Conservation (phyloP, 2,113 vertebrate species). For the Crocuta crocuta region DNA sequence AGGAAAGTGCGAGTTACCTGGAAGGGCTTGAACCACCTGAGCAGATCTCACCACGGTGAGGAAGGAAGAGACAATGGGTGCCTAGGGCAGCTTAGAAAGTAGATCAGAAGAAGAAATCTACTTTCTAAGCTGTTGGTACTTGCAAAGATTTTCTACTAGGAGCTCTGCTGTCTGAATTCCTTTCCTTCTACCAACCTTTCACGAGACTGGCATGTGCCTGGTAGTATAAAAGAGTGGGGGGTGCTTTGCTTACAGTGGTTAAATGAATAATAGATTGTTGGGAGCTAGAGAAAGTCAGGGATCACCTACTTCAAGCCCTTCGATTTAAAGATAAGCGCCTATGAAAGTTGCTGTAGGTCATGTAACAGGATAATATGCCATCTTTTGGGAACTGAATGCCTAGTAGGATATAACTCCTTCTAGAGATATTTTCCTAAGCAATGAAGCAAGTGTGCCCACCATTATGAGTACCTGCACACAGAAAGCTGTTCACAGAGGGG, state of each 20-base stretch:
- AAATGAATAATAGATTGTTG: background rate
- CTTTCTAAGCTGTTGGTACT: background rate
- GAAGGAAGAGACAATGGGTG: background rate
- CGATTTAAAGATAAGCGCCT: background rate
- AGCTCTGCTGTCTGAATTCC: background rate
- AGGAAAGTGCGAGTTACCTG: background rate
- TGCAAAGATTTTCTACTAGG: background rate
- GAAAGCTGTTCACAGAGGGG: background rate
- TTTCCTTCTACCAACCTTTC: background rate
- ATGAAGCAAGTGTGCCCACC: background rate
- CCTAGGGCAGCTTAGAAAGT: background rate
- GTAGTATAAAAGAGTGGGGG: background rate
- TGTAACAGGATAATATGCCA: background rate
- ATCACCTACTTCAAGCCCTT: background rate
- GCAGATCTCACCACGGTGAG: background rate
- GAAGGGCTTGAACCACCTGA: background rate
- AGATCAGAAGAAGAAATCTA: too few species aligned
- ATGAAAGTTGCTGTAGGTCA: background rate
- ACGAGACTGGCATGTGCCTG: background rate
- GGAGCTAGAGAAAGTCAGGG: background rate
- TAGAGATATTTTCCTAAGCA: background rate
- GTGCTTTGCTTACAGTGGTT: background rate
- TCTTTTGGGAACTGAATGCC: background rate
- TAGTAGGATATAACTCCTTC: background rate
- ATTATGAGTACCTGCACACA: background rate